These are phyloP conservation scores for Heteractis magnifica DNA, from an alignment of 92 coral and sea anemone species.

Conservation along the genomic window DNA sequence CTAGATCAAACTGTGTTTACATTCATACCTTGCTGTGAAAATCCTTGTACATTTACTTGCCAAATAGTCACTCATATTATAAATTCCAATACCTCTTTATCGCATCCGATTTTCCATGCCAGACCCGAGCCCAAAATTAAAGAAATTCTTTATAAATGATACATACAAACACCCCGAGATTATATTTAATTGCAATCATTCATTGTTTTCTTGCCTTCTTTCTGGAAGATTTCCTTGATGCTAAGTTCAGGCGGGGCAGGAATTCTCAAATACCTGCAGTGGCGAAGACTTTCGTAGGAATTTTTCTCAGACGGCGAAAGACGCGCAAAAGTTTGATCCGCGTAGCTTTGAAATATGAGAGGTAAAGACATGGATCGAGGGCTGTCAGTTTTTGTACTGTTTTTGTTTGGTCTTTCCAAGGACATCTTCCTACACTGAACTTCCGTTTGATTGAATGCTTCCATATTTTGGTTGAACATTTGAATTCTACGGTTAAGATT, in stretches of 20 bases:
- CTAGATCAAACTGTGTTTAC: too few relatives aligned
- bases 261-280: conserved; percentile 4
- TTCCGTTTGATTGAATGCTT: neutral
- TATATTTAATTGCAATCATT: neutral
- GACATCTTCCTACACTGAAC: neutral
- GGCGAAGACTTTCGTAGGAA: neutral
- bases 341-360: neutral
- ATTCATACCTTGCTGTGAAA: too few relatives aligned
- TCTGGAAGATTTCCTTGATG: neutral
- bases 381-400: neutral
- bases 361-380: conserved; percentile 1
- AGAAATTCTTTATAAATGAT: too few relatives aligned
- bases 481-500: neutral
- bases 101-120: too few relatives aligned
- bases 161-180: too few relatives aligned
- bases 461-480: neutral
- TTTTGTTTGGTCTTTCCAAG: neutral
- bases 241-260: neutral
- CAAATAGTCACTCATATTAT: too few relatives aligned
- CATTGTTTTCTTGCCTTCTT: neutral
- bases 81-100: too few relatives aligned
- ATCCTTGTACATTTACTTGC: too few relatives aligned
- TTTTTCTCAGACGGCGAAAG: neutral
- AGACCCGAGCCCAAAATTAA: too few relatives aligned
- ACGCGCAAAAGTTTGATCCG: neutral